Conservation (phyloP, 2,888 invertebrate genomes). For the Acanthoscelides obtectus region DNA sequence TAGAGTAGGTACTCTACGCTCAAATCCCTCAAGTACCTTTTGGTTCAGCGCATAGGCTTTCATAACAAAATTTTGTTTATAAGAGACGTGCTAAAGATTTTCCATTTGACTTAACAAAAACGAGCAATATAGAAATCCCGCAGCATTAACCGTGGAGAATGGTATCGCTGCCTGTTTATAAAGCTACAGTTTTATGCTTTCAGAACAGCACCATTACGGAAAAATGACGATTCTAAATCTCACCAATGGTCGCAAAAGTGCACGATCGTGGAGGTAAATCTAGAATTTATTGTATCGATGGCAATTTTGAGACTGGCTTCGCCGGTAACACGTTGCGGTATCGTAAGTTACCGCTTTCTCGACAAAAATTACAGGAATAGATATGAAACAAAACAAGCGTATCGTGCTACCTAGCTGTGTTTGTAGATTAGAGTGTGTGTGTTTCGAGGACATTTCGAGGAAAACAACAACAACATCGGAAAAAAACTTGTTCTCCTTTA, state of each 20-base stretch:
- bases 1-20: too few relatives aligned
- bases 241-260: not conserved
- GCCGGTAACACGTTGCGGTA: not conserved
- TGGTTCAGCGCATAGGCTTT: too few relatives aligned
- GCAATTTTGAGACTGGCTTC: not conserved
- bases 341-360: not conserved
- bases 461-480: too few relatives aligned
- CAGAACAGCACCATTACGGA: not conserved
- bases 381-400: not conserved
- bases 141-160: not conserved
- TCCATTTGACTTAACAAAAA: too few relatives aligned
- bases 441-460: too few relatives aligned
- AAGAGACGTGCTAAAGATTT: too few relatives aligned
- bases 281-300: not conserved
- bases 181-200: not conserved
- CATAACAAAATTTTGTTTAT: too few relatives aligned
- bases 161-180: not conserved
- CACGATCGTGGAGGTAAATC: not conserved
- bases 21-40: too few relatives aligned
- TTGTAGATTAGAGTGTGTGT: too few relatives aligned
- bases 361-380: not conserved
- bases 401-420: not conserved
- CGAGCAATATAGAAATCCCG: not conserved
- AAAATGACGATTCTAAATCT: not conserved
- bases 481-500: too few relatives aligned